Conservation (phyloP, 2,113 vertebrate genomes). For the Merops nubicus region DNA sequence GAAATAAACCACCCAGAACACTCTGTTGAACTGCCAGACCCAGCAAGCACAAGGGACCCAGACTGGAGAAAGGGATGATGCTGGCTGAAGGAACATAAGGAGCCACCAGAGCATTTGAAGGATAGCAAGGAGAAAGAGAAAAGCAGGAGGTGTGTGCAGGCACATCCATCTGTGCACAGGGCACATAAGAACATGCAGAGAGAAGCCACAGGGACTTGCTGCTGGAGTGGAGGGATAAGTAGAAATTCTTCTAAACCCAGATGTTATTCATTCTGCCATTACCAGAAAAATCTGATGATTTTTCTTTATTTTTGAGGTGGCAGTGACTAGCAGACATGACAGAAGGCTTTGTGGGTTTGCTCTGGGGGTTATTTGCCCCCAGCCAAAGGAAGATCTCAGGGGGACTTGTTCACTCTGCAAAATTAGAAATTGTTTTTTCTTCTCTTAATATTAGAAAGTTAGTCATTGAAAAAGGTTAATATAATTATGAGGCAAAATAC, state of each 20-base stretch:
- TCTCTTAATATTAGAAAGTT: background rate
- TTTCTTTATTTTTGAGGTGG: background rate
- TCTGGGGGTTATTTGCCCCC: background rate
- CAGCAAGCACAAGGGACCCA: background rate
- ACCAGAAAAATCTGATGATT: background rate
- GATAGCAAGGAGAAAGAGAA: background rate
- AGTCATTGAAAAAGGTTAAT: background rate
- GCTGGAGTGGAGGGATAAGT: background rate
- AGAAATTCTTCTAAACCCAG: background rate
- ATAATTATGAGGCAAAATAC: background rate
- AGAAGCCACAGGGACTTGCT: background rate
- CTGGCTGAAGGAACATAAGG: background rate
- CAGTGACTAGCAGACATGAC: background rate
- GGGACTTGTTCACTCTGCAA: background rate
- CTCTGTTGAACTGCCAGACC: background rate
- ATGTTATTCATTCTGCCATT: background rate
- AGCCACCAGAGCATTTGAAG: background rate
- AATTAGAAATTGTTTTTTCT: background rate
- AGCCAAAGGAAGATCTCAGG: background rate
- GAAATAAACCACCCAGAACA: background rate
- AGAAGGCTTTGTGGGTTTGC: background rate
- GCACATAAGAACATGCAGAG: background rate
- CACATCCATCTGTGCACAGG: background rate
- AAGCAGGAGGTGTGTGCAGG: rapidly evolving
- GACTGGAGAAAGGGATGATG: background rate